These are phyloP conservation scores for Caenorhabditis parvicauda DNA, from an alignment of 2,888 invertebrate species.

Conservation along the genomic window DNA sequence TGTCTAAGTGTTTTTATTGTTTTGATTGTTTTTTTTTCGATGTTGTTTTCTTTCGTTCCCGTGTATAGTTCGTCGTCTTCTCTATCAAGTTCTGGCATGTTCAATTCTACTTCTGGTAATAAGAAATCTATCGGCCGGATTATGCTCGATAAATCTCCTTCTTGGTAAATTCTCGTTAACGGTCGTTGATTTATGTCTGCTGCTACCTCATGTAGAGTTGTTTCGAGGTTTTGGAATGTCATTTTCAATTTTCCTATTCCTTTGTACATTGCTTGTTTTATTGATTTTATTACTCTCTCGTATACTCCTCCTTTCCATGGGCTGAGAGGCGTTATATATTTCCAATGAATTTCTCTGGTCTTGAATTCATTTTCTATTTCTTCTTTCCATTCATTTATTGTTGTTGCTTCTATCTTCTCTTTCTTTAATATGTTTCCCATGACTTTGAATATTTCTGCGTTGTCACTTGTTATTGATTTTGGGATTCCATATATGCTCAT, in stretches of 20 bases:
- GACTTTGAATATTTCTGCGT: slow-evolving; percentile 63
- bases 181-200: slow-evolving; percentile 61
- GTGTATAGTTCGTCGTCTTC: not conserved
- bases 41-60: not conserved
- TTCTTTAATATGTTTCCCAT: slow-evolving; percentile 38
- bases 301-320: slow-evolving; percentile 66
- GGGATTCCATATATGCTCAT: slow-evolving; percentile 19
- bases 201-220: slow-evolving; percentile 56
- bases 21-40: not conserved
- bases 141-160: slow-evolving; percentile 24
- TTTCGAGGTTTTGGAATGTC: slow-evolving; percentile 60
- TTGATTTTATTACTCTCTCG: slow-evolving; percentile 63
- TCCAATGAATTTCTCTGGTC: slow-evolving; percentile 39
- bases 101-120: not conserved
- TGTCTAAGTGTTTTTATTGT: not conserved
- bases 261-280: slow-evolving; percentile 62
- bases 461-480: slow-evolving; percentile 29
- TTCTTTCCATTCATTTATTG: too few relatives aligned
- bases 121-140: slow-evolving; percentile 30
- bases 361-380: too few relatives aligned
- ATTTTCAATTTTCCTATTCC: slow-evolving; percentile 63
- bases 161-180: slow-evolving; percentile 51
- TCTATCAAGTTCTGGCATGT: not conserved
- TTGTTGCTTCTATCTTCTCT: not conserved
- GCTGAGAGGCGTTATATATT: slow-evolving; percentile 63